Conservation (phyloP, 2,888 invertebrate genomes). For the Heteromyza rotundicornis region DNA sequence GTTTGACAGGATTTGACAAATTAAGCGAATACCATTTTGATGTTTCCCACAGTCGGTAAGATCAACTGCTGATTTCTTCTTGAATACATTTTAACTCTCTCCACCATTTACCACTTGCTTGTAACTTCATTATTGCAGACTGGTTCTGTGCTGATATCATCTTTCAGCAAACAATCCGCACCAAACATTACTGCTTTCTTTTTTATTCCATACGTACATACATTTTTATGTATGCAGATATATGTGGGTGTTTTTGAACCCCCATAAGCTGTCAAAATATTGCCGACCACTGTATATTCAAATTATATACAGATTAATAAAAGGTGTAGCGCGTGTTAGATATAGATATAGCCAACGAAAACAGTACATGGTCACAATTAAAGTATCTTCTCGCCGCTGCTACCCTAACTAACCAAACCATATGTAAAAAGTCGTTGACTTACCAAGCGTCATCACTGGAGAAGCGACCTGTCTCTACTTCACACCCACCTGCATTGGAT, state of each 20-base stretch:
- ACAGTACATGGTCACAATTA: too few species aligned
- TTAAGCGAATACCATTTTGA: too few species aligned
- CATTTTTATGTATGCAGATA: neutral
- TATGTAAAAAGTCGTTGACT: constrained; percentile 31
- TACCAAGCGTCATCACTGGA: constrained; percentile 29
- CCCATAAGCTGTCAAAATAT: too few species aligned
- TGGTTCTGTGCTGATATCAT: neutral
- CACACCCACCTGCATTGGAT: neutral
- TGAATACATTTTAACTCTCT: neutral
- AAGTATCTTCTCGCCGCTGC: too few species aligned
- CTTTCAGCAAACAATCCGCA: neutral
- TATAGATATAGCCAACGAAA: too few species aligned
- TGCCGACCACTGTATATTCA: too few species aligned
- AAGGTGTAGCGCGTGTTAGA: too few species aligned
- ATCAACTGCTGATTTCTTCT: too few species aligned
- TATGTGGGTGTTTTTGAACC: neutral
- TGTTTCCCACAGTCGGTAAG: too few species aligned
- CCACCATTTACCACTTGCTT: too few species aligned
- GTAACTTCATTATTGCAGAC: neutral
- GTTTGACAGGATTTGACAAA: too few species aligned
- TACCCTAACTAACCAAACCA: neutral
- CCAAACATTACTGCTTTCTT: neutral
- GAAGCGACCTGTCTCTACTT: constrained; percentile 7
- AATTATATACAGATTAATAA: too few species aligned
- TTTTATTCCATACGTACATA: neutral